Evolutionary conservation across 2,113 vertebrate species (phyloP), one percentile per base, ranked within the genome.

Genomic region (Lepidothrix coronata): DNA sequence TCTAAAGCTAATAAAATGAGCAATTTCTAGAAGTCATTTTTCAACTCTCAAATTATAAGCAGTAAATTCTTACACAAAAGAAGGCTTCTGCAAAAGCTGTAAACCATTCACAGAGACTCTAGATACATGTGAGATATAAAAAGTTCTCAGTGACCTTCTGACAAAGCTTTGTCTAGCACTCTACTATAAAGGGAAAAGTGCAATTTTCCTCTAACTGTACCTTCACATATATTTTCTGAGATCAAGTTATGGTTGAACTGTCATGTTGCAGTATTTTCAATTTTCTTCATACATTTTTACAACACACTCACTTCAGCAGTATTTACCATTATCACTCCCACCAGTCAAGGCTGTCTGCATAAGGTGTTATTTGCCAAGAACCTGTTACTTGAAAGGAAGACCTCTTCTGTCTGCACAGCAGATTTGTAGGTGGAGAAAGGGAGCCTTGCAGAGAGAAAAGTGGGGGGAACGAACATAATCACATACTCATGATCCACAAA

Each of bases 321-420:
- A 92, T 89, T 89, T 94, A 95, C 54, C 57, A 52, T 82, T 79
- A 91, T 76, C 85, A 57, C 58, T 89, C 74, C 66, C 81, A 82
- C 78, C 77, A 91, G 77, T 48, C 78, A 75, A 85, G 20, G 81
- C 28, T 95, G 58, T 95, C 94, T 95, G 81, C 74, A 76, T 68
- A 88, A 89, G 33, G 28, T 48, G 52, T 41, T 72, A 85, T 57
- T 77, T 94, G 82, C 58, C 74, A 90, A 66, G 72, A 86, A 74
- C 68, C 28, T 71, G 55, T 27, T 76, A 85, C 74, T 81, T 51
- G 63, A 86, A 90, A 63, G 79, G 75, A 91, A 92, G 89, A 80
- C 65, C 92, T 90, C 67, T 92, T 86, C 83, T 86, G 80, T 21
- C 68, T 89, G 65, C 76, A 74, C 43, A 89, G 72, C 59, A 84